Evolutionary conservation across 92 coral and sea anemone genomes (phyloP).

Genomic region (Muricea muricata): DNA sequence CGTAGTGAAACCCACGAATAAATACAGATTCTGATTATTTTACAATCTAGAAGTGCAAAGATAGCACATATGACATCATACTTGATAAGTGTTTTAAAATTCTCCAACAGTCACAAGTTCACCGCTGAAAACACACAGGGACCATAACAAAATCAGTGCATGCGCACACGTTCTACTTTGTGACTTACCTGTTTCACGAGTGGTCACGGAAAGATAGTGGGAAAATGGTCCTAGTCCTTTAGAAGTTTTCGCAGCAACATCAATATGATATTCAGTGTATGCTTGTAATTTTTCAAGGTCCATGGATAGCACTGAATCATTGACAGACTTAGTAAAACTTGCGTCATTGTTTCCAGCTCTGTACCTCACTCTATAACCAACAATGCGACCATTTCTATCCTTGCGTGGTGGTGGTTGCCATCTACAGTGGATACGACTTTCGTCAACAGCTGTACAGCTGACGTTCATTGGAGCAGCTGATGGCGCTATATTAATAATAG

Average conservation of each 20-base stretch:
- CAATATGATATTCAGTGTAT: constrained; percentile 80
- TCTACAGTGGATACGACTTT: constrained; percentile 73
- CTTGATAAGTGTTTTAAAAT: too few relatives aligned
- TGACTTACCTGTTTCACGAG: constrained; percentile 87
- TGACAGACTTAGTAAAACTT: constrained; percentile 54
- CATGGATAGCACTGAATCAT: constrained; percentile 71
- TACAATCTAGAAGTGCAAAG: too few relatives aligned
- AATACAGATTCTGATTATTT: too few relatives aligned
- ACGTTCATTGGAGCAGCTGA: constrained; percentile 83
- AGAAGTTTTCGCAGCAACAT: constrained; percentile 86
- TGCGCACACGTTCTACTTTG: not conserved
- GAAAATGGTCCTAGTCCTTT: constrained; percentile 82
- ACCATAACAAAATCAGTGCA: not conserved
- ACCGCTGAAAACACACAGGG: not conserved
- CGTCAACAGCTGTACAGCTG: constrained; percentile 68
- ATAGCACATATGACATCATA: too few relatives aligned
- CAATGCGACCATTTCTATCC: constrained; percentile 86
- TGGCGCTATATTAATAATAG: constrained; percentile 64
- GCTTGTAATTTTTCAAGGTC: constrained; percentile 75
- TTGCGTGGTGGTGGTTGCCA: constrained; percentile 88
- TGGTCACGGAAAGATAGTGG: constrained; percentile 59
- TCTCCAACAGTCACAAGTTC: too few relatives aligned
- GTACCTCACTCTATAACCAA: constrained; percentile 79
- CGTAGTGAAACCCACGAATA: too few relatives aligned
- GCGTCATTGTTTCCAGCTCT: constrained; percentile 15